These are phyloP conservation scores for Xenopus petersii DNA, from an alignment of 2,797 vertebrate genomes.

Conservation along the genomic window DNA sequence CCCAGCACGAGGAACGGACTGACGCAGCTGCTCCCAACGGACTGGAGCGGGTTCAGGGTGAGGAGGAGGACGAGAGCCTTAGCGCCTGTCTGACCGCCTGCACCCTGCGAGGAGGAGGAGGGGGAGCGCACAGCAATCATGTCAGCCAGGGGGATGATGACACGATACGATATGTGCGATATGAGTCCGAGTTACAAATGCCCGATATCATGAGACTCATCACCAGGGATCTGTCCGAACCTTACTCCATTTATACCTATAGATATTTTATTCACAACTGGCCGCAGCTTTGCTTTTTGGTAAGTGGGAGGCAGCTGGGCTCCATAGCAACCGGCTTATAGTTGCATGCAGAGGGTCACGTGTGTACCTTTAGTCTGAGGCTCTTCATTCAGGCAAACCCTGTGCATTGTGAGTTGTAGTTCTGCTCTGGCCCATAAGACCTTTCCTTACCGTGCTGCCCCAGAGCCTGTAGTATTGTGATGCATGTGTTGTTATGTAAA, in stretches of 20 bases:
- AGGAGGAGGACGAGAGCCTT: slow-evolving; percentile 52
- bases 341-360: too few relatives aligned
- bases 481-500: too few relatives aligned
- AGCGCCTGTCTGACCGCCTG: slow-evolving; percentile 66
- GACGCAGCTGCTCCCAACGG: slow-evolving; percentile 61
- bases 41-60: slow-evolving; percentile 53
- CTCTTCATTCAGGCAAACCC: too few relatives aligned
- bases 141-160: slow-evolving; percentile 67
- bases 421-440: too few relatives aligned
- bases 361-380: too few relatives aligned
- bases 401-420: too few relatives aligned
- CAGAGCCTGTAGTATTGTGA: too few relatives aligned
- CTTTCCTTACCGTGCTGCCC: too few relatives aligned
- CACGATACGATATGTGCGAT: slow-evolving; percentile 91
- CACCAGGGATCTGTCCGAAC: slow-evolving; percentile 99
- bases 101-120: slow-evolving; percentile 56
- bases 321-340: too few relatives aligned
- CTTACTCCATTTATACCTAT: slow-evolving; percentile 99
- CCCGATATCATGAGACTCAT: slow-evolving; percentile 99
- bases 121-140: slow-evolving; percentile 32
- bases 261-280: slow-evolving; percentile 99
- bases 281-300: slow-evolving; percentile 99
- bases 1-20: slow-evolving; percentile 58
- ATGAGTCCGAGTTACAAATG: slow-evolving; percentile 97
- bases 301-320: slow-evolving; percentile 69